phyloP scores from a whole-genome alignment of 2,797 vertebrate species.

The Sebastes vulpes region DNA sequence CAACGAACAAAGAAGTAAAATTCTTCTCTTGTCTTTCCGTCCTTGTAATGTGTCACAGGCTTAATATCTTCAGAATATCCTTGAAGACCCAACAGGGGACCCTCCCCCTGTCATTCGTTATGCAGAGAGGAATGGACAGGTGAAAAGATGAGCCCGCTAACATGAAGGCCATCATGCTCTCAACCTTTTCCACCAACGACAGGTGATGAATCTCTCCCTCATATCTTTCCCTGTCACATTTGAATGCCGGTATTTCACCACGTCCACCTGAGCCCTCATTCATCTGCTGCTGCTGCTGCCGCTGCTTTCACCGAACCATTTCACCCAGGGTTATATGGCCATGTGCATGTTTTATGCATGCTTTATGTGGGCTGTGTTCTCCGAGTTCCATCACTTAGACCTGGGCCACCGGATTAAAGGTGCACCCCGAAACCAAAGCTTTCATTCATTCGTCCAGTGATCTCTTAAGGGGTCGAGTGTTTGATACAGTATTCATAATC shows the following conservation, averaged over 20 bases:
- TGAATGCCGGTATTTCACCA: constrained; percentile 39
- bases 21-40: background rate
- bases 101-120: constrained; percentile 11
- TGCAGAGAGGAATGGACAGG: constrained; percentile 29
- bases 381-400: constrained; percentile 18
- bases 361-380: constrained; percentile 37
- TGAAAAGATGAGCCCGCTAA: constrained; percentile 2
- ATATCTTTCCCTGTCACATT: constrained; percentile 45
- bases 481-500: constrained; percentile 28
- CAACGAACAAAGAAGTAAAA: background rate
- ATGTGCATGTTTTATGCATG: constrained; percentile 58
- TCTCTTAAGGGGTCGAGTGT: constrained; percentile 9
- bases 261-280: constrained; percentile 60
- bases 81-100: constrained; percentile 12
- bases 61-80: constrained; percentile 28
- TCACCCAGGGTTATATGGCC: constrained; percentile 34
- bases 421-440: constrained; percentile 6
- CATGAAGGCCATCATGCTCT: constrained; percentile 46
- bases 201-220: constrained; percentile 51
- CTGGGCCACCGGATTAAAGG: constrained; percentile 20
- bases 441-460: constrained; percentile 10
- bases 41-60: constrained; percentile 16
- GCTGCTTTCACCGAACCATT: constrained; percentile 30
- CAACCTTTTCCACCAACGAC: background rate
- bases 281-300: constrained; percentile 25